Base-by-base conservation (phyloP, 2,797 vertebrate genomes). In the Euphonia xanthogaster region DNA sequence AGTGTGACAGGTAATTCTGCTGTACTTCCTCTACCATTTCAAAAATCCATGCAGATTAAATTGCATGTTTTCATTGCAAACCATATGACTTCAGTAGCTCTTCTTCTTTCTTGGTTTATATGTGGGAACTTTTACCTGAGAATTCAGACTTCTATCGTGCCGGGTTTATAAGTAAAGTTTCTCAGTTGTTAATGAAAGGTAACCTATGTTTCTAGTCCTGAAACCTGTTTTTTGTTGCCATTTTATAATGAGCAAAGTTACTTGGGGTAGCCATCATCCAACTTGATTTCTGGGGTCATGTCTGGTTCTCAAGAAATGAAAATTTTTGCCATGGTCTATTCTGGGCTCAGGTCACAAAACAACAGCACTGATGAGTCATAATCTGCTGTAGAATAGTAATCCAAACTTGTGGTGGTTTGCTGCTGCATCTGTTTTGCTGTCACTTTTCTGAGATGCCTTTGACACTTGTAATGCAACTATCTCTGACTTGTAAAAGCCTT, bases 391-490 rank as follows among this genome's bases (percentile, higher is more conserved):
- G 31, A 67, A 28, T 7, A 77, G n/a, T 63, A 57, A 71, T 53
- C 28, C 0, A 5, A 80, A 50, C 7, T 28, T 35, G 11, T 58
- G 35, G 19, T 84, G 54, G 48, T 68, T 90, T 82, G 15, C 18
- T 72, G 58, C 45, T 86, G 35, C 39, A 42, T 72, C 51, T 19
- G 37, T 95, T 90, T 90, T 78, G 35, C 39, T 87, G 76, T 51
- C 39, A 27, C 47, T 90, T 94, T 39, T 45, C 70, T 85, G 63
- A 89, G 61, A 54, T 90, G 65, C 45, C 45, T 86, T 90, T 57
- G 50, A 40, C 45, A 74, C n/a, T 30, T 33, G 21, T 58, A 71
- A 65, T 61, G 37, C 57, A 88, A 16, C 45, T 9, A 17, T 53
- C 25, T 17, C 20, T 74, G 65, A 51, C 54, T 80, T 85, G 9